Evolutionary conservation across 2,888 invertebrate genomes (phyloP), one percentile per base, ranked within the genome.

Genomic region (Leptothorax acervorum): DNA sequence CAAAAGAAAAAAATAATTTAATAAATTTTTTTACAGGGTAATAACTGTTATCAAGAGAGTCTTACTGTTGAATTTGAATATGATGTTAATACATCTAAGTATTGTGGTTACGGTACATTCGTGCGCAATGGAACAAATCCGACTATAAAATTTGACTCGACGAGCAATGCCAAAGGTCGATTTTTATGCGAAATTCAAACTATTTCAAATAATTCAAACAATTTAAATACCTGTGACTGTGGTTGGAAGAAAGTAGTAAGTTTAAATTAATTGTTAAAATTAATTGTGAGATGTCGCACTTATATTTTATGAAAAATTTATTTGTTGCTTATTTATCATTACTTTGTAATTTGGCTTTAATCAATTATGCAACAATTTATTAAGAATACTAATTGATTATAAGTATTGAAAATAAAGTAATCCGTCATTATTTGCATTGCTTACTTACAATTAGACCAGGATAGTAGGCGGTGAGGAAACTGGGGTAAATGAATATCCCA

Each of bases 151-250:
- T 89, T 93, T 0, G n/a, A 55, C 5, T 79, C 95, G 0, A n/a
- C n/a, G n/a, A n/a, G n/a, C 82, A 0, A 0, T 0, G 1, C 95
- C 39, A 0, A 75, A 0, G 96, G 97, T 0, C 91, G 92, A 42
- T 96, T 96, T 90, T 74, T 90, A 0, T 97, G 97, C 88, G 89
- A 91, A 9, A 70, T 95, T 6, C 89, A 91, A 74, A 85, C 93
- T 15, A n/a, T n/a, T n/a, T 15, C 3, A 8, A 48, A 45, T n/a
- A n/a, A n/a, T n/a, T n/a, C n/a, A n/a, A n/a, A n/a, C n/a, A n/a
- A n/a, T n/a, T n/a, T n/a, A n/a, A n/a, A n/a, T 9, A 23, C 91
- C 45, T 97, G 97, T 90, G 94, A 92, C 65, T 97, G 97, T 90
- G 97, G 97, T 2, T 95, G 95, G 92, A 96, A 95, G 86, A 95